Evolutionary conservation across 2,888 invertebrate species (phyloP).

Genomic region (Tenthredo distinguenda): DNA sequence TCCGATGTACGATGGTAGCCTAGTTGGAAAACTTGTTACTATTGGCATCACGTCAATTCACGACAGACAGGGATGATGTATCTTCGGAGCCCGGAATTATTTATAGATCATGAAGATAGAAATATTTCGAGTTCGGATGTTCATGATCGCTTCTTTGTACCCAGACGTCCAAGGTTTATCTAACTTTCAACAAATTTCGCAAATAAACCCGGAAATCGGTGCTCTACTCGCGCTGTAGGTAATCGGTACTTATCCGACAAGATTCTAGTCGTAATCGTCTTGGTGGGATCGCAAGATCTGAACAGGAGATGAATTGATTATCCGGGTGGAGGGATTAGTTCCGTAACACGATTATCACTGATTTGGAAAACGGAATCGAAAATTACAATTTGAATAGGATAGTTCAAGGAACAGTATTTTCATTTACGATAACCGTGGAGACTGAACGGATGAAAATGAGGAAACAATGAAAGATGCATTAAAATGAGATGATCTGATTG

Average conservation of each 20-base stretch:
- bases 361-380: not conserved
- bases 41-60: slow-evolving; percentile 36
- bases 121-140: not conserved
- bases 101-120: not conserved
- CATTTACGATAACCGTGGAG: too few relatives aligned
- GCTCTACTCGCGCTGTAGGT: not conserved
- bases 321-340: not conserved
- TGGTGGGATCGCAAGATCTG: not conserved
- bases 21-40: slow-evolving; percentile 23
- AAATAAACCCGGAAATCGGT: not conserved
- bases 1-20: slow-evolving; percentile 5
- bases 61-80: not conserved
- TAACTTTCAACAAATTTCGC: not conserved
- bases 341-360: not conserved
- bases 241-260: not conserved
- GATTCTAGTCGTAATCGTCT: not conserved
- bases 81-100: not conserved
- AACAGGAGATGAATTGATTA: not conserved
- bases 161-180: not conserved
- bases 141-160: not conserved
- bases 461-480: not conserved
- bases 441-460: not conserved
- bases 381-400: not conserved
- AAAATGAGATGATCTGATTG: not conserved
- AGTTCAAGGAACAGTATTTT: too few relatives aligned